These are phyloP conservation scores for Passerina amoena DNA, from an alignment of 2,113 vertebrate genomes.

Conservation along the genomic window DNA sequence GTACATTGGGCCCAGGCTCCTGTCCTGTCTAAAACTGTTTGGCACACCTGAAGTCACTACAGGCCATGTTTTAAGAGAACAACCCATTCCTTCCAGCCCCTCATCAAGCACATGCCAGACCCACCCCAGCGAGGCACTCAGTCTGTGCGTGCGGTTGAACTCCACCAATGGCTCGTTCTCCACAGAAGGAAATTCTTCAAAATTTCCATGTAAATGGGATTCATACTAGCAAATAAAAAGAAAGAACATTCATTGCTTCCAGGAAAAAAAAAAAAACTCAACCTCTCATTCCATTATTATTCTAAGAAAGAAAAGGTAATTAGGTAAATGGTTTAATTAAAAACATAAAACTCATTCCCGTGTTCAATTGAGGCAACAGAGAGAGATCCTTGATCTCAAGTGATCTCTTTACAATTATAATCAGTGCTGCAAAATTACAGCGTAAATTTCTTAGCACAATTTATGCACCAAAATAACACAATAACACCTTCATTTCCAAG, in stretches of 20 bases:
- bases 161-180: conserved; percentile 89
- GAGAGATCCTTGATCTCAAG: background rate
- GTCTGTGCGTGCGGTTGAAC: conserved; percentile 91
- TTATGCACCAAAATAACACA: background rate
- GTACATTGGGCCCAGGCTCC: background rate
- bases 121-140: conserved; percentile 94
- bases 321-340: background rate
- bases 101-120: background rate
- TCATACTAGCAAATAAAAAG: conserved; percentile 75
- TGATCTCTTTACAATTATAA: background rate
- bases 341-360: background rate
- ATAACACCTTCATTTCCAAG: background rate
- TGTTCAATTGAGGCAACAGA: background rate
- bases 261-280: background rate
- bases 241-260: background rate
- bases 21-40: background rate
- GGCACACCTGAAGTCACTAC: background rate
- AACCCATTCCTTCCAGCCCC: background rate
- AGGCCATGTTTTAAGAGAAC: background rate
- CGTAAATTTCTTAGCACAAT: background rate
- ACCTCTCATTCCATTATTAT: background rate
- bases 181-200: conserved; percentile 91
- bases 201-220: conserved; percentile 71
- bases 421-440: background rate
- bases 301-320: background rate